Percentiles rank a stretch among this genome's conserved stretches.
phyloP scores from a whole-genome alignment of 2,888 invertebrate species.

The Schizotus pectinicornis region DNA sequence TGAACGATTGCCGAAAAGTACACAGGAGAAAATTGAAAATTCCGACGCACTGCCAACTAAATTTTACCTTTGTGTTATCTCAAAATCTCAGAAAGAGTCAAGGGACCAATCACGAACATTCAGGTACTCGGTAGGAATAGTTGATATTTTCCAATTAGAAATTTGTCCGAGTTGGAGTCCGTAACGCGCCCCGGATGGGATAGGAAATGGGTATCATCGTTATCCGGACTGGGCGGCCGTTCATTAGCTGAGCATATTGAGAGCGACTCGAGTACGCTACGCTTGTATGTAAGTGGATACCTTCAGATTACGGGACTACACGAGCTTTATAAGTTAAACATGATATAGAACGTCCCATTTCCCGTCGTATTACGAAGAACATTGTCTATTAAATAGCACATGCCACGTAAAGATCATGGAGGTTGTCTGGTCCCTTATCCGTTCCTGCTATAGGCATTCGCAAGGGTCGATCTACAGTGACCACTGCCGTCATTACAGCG shows the following conservation, averaged over 20 bases:
- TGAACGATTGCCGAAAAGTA: constrained; percentile 4
- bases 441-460: constrained; percentile 17
- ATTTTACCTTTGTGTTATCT: constrained; percentile 7
- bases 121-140: no score
- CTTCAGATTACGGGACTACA: constrained; percentile 31
- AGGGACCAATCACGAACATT: no score
- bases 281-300: constrained; percentile 32
- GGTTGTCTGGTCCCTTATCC: no score
- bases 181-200: no score
- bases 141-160: no score
- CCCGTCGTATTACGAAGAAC: constrained; percentile 8
- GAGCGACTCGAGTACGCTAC: constrained; percentile 13
- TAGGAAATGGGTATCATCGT: not conserved
- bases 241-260: constrained; percentile 18
- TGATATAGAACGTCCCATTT: constrained; percentile 30
- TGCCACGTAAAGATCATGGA: not conserved
- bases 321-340: constrained; percentile 32
- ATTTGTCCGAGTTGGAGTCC: no score
- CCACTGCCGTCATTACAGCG: constrained; percentile 37
- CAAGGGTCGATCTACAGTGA: constrained; percentile 31
- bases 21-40: constrained; percentile 19
- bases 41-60: constrained; percentile 1
- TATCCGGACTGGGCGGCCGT: constrained; percentile 3
- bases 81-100: not conserved
- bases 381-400: constrained; percentile 24